These are phyloP conservation scores for Oryzias woworae DNA, from an alignment of 2,113 vertebrate species.

Conservation along the genomic window DNA sequence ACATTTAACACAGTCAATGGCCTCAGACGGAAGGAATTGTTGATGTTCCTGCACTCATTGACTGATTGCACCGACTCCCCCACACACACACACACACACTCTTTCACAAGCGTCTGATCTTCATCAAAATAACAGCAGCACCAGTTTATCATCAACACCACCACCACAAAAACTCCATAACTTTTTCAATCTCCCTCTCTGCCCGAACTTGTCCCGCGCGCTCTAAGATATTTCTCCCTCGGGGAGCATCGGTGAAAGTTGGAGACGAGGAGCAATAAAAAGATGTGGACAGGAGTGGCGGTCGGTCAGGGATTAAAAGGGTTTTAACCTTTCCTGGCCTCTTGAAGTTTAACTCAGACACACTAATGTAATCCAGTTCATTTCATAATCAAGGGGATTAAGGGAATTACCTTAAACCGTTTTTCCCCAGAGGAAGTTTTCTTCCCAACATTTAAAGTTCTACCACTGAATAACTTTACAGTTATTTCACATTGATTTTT, in stretches of 20 bases:
- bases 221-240: conserved; percentile 76
- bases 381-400: background rate
- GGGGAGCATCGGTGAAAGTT: conserved; percentile 59
- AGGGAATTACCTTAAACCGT: too few relatives aligned
- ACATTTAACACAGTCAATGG: conserved; percentile 54
- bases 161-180: conserved; percentile 41
- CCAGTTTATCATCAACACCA: background rate
- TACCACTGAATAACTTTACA: too few relatives aligned
- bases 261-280: conserved; percentile 41
- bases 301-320: conserved; percentile 45
- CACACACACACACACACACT: background rate
- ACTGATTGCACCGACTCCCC: conserved; percentile 28
- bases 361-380: background rate
- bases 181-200: conserved; percentile 50
- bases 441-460: background rate
- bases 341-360: background rate
- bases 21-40: conserved; percentile 31
- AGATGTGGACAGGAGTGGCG: conserved; percentile 44
- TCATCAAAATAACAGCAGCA: background rate
- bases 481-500: too few relatives aligned
- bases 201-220: conserved; percentile 74
- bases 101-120: background rate
- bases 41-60: conserved; percentile 44
- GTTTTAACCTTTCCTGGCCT: conserved; percentile 6
- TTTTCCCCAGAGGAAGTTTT: too few relatives aligned